phyloP scores from a whole-genome alignment of 2,797 vertebrate species.

The Callimico goeldii region DNA sequence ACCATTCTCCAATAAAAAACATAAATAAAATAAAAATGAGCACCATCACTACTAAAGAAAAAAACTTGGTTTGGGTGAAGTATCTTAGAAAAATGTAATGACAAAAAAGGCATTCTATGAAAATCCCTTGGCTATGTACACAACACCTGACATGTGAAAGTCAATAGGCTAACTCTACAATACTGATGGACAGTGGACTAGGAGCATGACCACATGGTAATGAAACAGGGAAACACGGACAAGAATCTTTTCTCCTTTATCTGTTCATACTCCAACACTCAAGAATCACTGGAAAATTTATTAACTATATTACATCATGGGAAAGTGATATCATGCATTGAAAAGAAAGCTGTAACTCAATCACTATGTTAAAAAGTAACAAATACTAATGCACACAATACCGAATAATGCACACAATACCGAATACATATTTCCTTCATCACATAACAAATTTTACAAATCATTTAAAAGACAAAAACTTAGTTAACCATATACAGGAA shows the following conservation, averaged over 20 bases:
- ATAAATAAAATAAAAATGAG: background rate
- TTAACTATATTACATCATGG: background rate
- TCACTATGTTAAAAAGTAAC: slow-evolving; percentile 31
- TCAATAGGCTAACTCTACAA: background rate
- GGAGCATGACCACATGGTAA: background rate
- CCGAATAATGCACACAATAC: background rate
- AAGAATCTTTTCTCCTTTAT: background rate
- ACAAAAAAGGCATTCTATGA: background rate
- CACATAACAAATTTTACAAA: slow-evolving; percentile 9
- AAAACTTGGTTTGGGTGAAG: background rate
- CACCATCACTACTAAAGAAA: background rate
- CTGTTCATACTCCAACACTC: background rate
- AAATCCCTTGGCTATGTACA: background rate
- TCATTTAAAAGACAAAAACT: slow-evolving; percentile 43
- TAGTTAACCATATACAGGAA: background rate
- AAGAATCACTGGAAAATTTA: background rate
- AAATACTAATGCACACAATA: background rate
- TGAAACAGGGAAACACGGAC: background rate
- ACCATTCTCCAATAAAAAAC: background rate
- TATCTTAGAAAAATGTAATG: background rate
- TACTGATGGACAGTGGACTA: background rate
- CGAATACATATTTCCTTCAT: slow-evolving; percentile 4
- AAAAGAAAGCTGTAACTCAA: slow-evolving; percentile 42
- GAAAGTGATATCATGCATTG: background rate
- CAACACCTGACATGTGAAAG: background rate